Evolutionary conservation across 2,113 vertebrate species (phyloP).

Genomic region (Heterotis niloticus): DNA sequence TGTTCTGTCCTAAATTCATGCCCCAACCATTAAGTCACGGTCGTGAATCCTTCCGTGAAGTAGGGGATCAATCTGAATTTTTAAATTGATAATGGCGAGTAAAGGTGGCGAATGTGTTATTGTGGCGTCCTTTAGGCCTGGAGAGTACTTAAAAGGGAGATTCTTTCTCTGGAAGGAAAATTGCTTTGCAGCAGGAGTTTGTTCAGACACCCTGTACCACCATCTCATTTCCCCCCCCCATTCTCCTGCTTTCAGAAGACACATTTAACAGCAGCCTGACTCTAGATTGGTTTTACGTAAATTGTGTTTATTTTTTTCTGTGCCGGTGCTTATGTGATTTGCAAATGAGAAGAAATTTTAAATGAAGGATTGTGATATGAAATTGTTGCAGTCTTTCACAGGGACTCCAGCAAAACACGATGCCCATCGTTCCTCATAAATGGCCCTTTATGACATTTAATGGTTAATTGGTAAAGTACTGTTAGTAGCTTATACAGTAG

Average conservation of each 20-base stretch:
- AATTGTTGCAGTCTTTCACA: neutral
- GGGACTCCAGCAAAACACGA: neutral
- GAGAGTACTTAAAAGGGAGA: neutral
- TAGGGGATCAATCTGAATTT: neutral
- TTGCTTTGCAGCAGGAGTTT: too few species aligned
- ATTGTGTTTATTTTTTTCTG: conserved; percentile 40
- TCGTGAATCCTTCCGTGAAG: too few species aligned
- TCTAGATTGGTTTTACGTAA: too few species aligned
- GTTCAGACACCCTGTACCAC: too few species aligned
- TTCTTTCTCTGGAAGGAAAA: conserved; percentile 29
- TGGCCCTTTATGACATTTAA: neutral
- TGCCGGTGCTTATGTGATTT: conserved; percentile 51
- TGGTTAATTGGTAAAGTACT: neutral
- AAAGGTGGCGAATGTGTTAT: neutral
- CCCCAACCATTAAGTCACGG: neutral
- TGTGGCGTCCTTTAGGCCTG: neutral
- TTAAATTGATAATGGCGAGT: neutral
- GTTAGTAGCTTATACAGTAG: neutral
- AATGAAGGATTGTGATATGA: too few species aligned
- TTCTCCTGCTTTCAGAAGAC: too few species aligned
- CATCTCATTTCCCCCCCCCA: too few species aligned
- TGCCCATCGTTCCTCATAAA: neutral
- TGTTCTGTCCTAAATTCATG: conserved; percentile 8
- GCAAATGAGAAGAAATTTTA: conserved; percentile 31
- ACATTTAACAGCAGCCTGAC: too few species aligned